phyloP scores from a whole-genome alignment of 2,888 invertebrate genomes.

The Seira musarum region DNA sequence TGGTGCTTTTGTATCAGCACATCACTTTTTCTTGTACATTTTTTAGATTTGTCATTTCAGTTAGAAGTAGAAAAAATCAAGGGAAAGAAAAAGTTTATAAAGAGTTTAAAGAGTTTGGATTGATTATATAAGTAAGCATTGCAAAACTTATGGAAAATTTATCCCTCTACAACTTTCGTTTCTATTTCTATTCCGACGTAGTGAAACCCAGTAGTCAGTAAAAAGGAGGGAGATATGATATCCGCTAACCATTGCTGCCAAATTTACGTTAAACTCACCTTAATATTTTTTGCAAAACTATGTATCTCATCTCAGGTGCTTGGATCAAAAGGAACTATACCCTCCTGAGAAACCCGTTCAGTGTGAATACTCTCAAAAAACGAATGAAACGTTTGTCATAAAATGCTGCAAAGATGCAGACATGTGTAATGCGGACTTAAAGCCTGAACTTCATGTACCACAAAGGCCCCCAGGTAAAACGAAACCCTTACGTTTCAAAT shows the following conservation, averaged over 20 bases:
- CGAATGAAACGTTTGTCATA: slow-evolving; percentile 84
- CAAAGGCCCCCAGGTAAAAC: slow-evolving; percentile 65
- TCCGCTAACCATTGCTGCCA: no score
- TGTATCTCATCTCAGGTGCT: slow-evolving; percentile 81
- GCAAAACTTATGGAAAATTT: slow-evolving; percentile 42
- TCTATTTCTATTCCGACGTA: background rate
- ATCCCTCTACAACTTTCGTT: background rate
- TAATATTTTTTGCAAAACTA: no score
- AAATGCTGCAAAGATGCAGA: slow-evolving; percentile 84
- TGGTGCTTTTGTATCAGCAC: no score
- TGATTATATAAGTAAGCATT: slow-evolving; percentile 28
- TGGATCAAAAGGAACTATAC: slow-evolving; percentile 81
- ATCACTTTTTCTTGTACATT: no score
- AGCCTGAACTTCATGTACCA: slow-evolving; percentile 78
- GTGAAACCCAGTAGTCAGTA: no score
- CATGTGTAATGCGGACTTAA: slow-evolving; percentile 84
- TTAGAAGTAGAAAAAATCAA: no score
- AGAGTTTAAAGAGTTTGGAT: no score
- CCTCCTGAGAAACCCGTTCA: slow-evolving; percentile 87
- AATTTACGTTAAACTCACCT: no score
- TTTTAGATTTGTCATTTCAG: no score
- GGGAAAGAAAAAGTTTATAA: no score
- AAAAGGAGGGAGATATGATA: slow-evolving; percentile 20
- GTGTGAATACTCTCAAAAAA: slow-evolving; percentile 84
- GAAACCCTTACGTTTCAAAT: no score